Evolutionary conservation across 2,797 vertebrate species (phyloP).

Genomic region (Ataeniobius toweri): DNA sequence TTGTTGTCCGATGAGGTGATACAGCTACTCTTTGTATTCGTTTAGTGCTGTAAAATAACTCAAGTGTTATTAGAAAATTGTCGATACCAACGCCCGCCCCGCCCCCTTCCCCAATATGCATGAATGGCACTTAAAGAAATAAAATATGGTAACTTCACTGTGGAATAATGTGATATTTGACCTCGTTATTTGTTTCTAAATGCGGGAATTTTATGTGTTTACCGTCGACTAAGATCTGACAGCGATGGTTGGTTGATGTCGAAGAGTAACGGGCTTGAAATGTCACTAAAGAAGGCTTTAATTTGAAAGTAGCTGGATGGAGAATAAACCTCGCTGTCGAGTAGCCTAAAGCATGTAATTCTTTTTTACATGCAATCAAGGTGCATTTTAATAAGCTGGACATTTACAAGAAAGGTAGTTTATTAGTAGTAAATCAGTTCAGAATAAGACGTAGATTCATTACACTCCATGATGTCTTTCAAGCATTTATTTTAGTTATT

Average conservation of each 20-base stretch:
- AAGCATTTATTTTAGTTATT: background rate
- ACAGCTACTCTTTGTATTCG: slow-evolving; percentile 91
- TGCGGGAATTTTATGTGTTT: background rate
- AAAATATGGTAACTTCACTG: slow-evolving; percentile 93
- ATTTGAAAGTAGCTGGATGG: background rate
- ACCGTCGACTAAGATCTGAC: background rate
- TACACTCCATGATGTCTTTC: background rate
- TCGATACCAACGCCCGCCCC: slow-evolving; percentile 84
- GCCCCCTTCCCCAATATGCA: slow-evolving; percentile 88
- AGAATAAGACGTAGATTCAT: background rate
- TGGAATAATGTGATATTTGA: slow-evolving; percentile 79
- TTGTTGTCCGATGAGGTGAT: slow-evolving; percentile 89
- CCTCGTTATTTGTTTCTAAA: slow-evolving; percentile 32
- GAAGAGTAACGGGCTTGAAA: background rate
- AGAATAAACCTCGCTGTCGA: background rate
- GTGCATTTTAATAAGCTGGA: background rate
- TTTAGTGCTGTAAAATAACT: slow-evolving; percentile 96
- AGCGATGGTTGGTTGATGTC: too few relatives aligned
- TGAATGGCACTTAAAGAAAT: slow-evolving; percentile 97
- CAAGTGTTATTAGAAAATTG: slow-evolving; percentile 92
- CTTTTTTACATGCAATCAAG: background rate
- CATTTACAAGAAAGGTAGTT: background rate
- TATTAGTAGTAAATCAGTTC: background rate
- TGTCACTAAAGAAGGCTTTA: background rate
- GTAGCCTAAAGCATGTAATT: background rate